phyloP scores from a whole-genome alignment of 2,888 invertebrate species.

The Balanococcus diminutus region DNA sequence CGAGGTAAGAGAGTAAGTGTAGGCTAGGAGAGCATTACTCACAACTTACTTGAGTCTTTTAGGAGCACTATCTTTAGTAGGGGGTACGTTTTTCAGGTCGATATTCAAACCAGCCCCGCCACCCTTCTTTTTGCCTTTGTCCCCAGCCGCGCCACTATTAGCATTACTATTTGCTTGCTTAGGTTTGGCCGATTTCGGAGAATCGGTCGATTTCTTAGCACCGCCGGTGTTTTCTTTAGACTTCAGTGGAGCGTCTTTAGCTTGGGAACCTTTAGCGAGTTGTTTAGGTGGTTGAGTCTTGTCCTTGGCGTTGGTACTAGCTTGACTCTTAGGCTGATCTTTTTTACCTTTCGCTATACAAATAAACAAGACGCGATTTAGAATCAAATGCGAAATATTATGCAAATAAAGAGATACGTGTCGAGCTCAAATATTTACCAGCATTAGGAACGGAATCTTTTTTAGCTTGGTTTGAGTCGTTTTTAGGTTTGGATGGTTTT shows the following conservation, averaged over 20 bases:
- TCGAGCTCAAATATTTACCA: constrained; percentile 6
- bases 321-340: constrained; percentile 8
- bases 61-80: not conserved
- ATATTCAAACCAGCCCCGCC: constrained; percentile 35
- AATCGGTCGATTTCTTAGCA: constrained; percentile 31
- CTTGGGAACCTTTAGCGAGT: not conserved
- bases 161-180: constrained; percentile 36
- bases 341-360: constrained; percentile 24
- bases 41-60: constrained; percentile 48
- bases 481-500: constrained; percentile 35
- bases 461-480: constrained; percentile 8
- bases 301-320: constrained; percentile 10
- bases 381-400: not conserved
- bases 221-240: not conserved
- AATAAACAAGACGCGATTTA: not conserved
- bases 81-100: constrained; percentile 44
- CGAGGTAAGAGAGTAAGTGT: not conserved
- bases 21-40: not conserved
- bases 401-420: not conserved
- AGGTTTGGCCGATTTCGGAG: constrained; percentile 35
- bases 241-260: constrained; percentile 1
- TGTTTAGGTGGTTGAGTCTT: constrained; percentile 18
- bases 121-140: constrained; percentile 24
- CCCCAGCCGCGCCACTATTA: not conserved
- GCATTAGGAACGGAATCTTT: constrained; percentile 47